Base-by-base conservation (phyloP, 1,140 invertebrate genomes). In the Drosophila punjabiensis region DNA sequence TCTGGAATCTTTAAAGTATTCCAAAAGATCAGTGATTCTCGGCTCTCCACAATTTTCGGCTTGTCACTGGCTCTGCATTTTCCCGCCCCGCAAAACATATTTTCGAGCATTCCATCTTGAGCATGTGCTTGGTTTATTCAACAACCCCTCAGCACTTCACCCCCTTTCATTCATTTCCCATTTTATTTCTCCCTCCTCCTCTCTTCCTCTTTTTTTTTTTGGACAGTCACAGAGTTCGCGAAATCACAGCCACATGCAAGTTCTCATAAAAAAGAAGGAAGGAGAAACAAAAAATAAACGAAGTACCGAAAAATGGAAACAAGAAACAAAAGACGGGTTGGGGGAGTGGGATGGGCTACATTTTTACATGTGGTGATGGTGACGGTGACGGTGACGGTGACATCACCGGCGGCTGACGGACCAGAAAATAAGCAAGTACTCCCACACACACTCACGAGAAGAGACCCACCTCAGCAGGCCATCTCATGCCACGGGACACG, bases 391-490 rank as follows among this genome's bases (percentile, higher is more conserved):
- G 70, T 85, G 66, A 58, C 77, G 71, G 60, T 67, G 60, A 63
- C 76, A 69, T 79, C 81, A 82, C 83, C 80, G 85, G 86, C 86
- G 86, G 79, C 85, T 89, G 85, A 89, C 85, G 85, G 85, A 89
- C 85, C 85, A 89, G 85, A 89, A 89, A 89, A 89, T 89, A 89
- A 89, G 85, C 85, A 86, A 86, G 81, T 79, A 79, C 82, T 55
- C 69, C 78, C 71, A 65, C 62, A 20, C 76, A 52, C 18, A 37
- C 13, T 32, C 62, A 48, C 37, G 58, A 13, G 18, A 30, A 30
- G 18, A 24, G 18, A 47, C 20, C 43, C 48, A 56, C 63, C 37
- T 30, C 58, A 39, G 55, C 55, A n/a, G 55, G 55, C 55, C 55
- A 39, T 58, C 53, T 56, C 55, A 39, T 58, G 20, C 55, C 55